Conservation (phyloP, 2,888 invertebrate genomes). For the Macrosoma leucophasiata region DNA sequence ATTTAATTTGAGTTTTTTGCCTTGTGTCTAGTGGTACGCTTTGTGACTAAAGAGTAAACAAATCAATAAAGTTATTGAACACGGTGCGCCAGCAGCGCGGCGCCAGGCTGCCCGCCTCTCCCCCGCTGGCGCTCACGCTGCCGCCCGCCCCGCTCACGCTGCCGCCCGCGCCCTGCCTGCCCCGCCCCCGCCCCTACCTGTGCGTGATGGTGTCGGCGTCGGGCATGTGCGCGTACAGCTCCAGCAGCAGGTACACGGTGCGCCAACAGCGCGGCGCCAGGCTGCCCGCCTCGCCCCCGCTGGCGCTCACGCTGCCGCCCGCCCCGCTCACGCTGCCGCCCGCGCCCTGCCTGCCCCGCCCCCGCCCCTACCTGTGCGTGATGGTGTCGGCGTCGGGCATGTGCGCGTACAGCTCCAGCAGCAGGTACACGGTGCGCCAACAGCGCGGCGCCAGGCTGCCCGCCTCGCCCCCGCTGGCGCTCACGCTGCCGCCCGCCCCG, state of each 20-base stretch:
- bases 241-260: constrained; percentile 92
- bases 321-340: constrained; percentile 79
- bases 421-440: constrained; percentile 95
- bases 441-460: constrained; percentile 88
- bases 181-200: no score
- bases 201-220: constrained; percentile 94
- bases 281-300: constrained; percentile 32
- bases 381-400: constrained; percentile 97
- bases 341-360: constrained; percentile 32
- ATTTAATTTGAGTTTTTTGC: no score
- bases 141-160: no score
- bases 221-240: constrained; percentile 95
- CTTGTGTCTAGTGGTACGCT: no score
- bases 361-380: constrained; percentile 76
- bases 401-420: constrained; percentile 93
- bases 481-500: no score
- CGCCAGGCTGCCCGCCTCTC: no score
- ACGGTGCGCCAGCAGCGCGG: constrained; percentile 97
- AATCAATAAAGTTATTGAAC: no score
- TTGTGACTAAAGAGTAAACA: no score
- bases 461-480: no score
- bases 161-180: no score
- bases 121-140: no score
- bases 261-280: constrained; percentile 92
- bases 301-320: constrained; percentile 80